Conservation (phyloP, 2,797 vertebrate genomes). For the Hydrophis major region DNA sequence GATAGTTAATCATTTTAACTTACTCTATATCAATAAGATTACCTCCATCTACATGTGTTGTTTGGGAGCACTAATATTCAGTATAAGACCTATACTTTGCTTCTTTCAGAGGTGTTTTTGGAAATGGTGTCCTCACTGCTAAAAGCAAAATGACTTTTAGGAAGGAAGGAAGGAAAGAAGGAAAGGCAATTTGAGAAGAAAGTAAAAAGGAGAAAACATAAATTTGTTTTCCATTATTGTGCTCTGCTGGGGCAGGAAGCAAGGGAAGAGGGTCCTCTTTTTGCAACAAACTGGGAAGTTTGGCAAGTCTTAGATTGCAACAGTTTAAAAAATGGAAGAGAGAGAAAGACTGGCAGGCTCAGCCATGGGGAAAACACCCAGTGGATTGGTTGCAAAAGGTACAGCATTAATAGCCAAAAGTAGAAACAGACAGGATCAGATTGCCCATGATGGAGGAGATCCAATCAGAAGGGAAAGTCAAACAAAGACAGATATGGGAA, state of each 20-base stretch:
- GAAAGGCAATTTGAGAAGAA: not conserved
- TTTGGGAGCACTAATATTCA: not conserved
- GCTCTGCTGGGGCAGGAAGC: not conserved
- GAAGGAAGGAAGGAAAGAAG: not conserved
- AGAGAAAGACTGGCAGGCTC: not conserved
- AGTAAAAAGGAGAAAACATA: not conserved
- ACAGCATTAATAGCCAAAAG: not conserved
- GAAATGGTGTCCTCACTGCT: not conserved
- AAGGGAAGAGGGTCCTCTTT: not conserved
- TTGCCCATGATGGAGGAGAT: not conserved
- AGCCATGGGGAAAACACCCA: not conserved
- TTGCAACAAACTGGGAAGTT: not conserved
- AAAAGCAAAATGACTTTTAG: not conserved
- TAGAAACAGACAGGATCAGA: not conserved
- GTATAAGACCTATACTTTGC: not conserved
- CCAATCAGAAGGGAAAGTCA: not conserved
- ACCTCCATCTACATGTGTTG: not conserved
- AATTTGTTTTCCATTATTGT: not conserved
- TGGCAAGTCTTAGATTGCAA: not conserved
- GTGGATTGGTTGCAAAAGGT: not conserved
- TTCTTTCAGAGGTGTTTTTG: not conserved
- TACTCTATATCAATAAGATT: not conserved
- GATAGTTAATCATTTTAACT: not conserved
- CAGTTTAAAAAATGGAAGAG: not conserved
- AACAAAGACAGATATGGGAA: not conserved